Evolutionary conservation across 2,113 vertebrate species (phyloP).

Genomic region (Hippocampus mohnikei): DNA sequence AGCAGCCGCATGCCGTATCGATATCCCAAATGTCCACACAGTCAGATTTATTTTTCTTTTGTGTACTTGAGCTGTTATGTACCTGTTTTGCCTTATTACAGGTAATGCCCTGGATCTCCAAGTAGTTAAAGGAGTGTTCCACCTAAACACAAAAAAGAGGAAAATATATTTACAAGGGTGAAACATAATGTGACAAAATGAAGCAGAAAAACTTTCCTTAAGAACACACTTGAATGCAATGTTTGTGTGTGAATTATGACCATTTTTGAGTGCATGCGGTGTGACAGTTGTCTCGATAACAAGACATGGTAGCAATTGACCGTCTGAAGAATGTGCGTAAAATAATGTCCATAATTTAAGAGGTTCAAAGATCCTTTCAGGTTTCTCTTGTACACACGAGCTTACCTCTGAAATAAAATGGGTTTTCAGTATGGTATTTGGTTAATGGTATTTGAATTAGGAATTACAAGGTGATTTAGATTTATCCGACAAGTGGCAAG

Average conservation of each 20-base stretch:
- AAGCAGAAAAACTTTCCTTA: background rate
- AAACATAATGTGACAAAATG: background rate
- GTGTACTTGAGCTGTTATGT: slow-evolving; percentile 21
- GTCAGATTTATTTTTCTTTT: background rate
- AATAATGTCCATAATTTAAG: slow-evolving; percentile 33
- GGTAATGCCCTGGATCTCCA: slow-evolving; percentile 92
- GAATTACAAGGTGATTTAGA: too few relatives aligned
- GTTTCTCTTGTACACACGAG: background rate
- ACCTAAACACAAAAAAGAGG: slow-evolving; percentile 74
- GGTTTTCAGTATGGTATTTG: too few relatives aligned
- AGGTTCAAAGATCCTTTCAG: slow-evolving; percentile 6
- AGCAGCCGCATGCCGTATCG: background rate
- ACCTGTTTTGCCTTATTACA: slow-evolving; percentile 92
- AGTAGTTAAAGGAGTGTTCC: slow-evolving; percentile 91
- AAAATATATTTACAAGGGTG: background rate
- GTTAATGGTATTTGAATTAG: too few relatives aligned
- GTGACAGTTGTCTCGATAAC: slow-evolving; percentile 1
- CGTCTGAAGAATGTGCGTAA: slow-evolving; percentile 21
- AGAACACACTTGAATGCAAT: background rate
- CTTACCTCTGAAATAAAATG: slow-evolving; percentile 14
- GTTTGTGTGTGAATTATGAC: background rate
- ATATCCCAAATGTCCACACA: background rate
- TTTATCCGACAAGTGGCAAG: too few relatives aligned
- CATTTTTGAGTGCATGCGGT: background rate
- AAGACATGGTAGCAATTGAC: slow-evolving; percentile 1